Evolutionary conservation across 2,797 vertebrate species (phyloP), one percentile per base, ranked within the genome.

Genomic region (Myotis daubentonii): DNA sequence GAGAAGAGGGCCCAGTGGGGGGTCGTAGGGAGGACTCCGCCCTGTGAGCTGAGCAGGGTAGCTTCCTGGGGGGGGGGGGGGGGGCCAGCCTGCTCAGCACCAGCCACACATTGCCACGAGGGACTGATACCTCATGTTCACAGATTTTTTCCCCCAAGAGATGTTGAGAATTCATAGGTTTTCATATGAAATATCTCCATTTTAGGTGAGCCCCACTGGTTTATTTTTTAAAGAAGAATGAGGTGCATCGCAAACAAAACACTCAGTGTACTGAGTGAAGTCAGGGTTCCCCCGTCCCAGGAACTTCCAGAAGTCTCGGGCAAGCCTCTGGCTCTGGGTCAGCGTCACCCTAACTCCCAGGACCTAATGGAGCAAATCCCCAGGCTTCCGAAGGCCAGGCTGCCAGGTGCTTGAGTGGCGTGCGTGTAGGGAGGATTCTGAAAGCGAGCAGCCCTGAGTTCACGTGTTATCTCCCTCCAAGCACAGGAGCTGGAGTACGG

Each of bases 201-300:
- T 72, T 71, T 68, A 74, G 25, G 49, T 78, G 49, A 91, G 33
- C 23, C 10, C 62, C 81, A 38, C 17, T 68, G 30, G 71, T 51
- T 65, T 22, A 44, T 23, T 36, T 80, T 49, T 87, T 91, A 85
- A 47, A 89, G 30, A 41, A 82, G 85, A 92, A 28, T 71, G 47
- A 68, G 23, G 15, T 36, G 17, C 5, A 83, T 66, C 72, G 91
- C 47, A 72, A 72, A 78, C 49, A 36, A 65, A 68, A 84, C 62
- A 44, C 3, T 70, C 66, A 36, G 55, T 71, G 30, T 28, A 36
- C 11, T 53, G 72, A 57, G 76, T 80, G 36, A 78, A 82, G 38
- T 60, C 79, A 62, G 15, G 10, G 28, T 75, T 57, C 30, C 16
- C 53, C n/a, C 82, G 33, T 3, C 6, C 33, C 68, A 22, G 30